Conservation (phyloP, 1,140 invertebrate genomes). For the Rhizoglyphus robini region DNA sequence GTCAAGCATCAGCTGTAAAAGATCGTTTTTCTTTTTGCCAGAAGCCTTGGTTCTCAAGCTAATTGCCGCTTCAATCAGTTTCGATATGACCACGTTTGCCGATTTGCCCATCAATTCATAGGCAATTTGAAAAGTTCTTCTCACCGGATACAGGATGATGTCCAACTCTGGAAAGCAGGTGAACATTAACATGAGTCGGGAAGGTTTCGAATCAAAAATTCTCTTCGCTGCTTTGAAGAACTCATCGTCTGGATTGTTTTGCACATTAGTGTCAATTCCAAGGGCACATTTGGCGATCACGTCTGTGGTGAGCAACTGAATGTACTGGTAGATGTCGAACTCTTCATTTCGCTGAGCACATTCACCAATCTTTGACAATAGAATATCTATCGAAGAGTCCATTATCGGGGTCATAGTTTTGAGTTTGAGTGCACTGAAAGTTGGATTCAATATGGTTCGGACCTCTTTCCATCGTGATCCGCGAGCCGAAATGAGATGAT, state of each 20-base stretch:
- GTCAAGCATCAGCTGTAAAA: slow-evolving; percentile 19
- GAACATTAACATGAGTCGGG: neutral
- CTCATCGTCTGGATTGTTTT: slow-evolving; percentile 17
- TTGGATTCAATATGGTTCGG: slow-evolving; percentile 38
- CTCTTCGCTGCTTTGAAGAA: slow-evolving; percentile 20
- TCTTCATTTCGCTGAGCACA: slow-evolving; percentile 22
- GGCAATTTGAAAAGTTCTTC: slow-evolving; percentile 6
- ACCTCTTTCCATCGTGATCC: slow-evolving; percentile 39
- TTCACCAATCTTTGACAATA: slow-evolving; percentile 27
- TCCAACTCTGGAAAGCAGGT: slow-evolving; percentile 19
- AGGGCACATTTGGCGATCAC: slow-evolving; percentile 40
- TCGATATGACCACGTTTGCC: neutral
- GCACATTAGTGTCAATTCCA: slow-evolving; percentile 30
- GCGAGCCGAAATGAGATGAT: slow-evolving; percentile 25
- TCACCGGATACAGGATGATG: slow-evolving; percentile 8
- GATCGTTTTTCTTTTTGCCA: neutral
- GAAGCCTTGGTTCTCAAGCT: neutral
- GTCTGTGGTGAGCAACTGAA: slow-evolving; percentile 38
- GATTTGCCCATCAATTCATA: neutral
- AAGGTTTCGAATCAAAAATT: slow-evolving; percentile 17
- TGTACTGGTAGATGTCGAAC: slow-evolving; percentile 32
- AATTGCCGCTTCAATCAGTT: slow-evolving; percentile 4
- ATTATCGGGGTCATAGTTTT: slow-evolving; percentile 34
- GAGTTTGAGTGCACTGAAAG: slow-evolving; percentile 41
- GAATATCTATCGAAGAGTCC: slow-evolving; percentile 29